These are phyloP conservation scores for Drosophila recens DNA, from an alignment of 2,888 invertebrate species.

Conservation along the genomic window DNA sequence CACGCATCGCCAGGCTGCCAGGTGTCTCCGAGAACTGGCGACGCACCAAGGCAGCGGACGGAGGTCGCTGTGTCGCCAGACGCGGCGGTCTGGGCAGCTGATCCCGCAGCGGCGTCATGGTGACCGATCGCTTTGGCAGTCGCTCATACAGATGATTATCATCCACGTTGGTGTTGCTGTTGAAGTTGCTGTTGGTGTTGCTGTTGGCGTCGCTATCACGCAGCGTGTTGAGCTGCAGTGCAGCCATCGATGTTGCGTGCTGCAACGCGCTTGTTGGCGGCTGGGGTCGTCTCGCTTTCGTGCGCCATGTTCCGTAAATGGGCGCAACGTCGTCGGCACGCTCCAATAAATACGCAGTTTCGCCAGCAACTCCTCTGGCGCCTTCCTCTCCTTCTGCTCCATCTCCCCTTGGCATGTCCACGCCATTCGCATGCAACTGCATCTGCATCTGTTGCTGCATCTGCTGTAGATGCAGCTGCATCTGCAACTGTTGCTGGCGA, in stretches of 20 bases:
- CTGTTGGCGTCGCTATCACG: constrained; percentile 31
- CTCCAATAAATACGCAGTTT: constrained; percentile 83
- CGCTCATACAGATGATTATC: constrained; percentile 80
- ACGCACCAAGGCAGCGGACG: constrained; percentile 62
- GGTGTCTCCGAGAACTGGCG: constrained; percentile 76
- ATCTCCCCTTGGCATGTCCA: constrained; percentile 17
- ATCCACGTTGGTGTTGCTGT: constrained; percentile 21
- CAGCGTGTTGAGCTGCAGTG: constrained; percentile 34
- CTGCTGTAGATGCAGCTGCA: constrained; percentile 72
- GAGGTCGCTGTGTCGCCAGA: constrained; percentile 73
- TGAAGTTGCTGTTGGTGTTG: constrained; percentile 3
- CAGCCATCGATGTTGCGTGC: constrained; percentile 58
- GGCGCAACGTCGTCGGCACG: constrained; percentile 79
- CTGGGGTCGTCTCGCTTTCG: constrained; percentile 84
- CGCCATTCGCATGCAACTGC: constrained; percentile 67
- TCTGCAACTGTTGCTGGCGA: constrained; percentile 66
- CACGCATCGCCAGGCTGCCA: constrained; percentile 56
- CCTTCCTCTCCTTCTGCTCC: constrained; percentile 33
- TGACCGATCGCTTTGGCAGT: constrained; percentile 79
- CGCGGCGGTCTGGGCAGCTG: constrained; percentile 82
- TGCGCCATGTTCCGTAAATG: constrained; percentile 83
- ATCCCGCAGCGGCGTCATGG: constrained; percentile 81
- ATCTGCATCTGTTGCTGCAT: constrained; percentile 49
- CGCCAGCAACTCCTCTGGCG: constrained; percentile 56
- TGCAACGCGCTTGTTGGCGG: constrained; percentile 51